Conservation (phyloP, 2,797 vertebrate species). For the Clarias fuscus region DNA sequence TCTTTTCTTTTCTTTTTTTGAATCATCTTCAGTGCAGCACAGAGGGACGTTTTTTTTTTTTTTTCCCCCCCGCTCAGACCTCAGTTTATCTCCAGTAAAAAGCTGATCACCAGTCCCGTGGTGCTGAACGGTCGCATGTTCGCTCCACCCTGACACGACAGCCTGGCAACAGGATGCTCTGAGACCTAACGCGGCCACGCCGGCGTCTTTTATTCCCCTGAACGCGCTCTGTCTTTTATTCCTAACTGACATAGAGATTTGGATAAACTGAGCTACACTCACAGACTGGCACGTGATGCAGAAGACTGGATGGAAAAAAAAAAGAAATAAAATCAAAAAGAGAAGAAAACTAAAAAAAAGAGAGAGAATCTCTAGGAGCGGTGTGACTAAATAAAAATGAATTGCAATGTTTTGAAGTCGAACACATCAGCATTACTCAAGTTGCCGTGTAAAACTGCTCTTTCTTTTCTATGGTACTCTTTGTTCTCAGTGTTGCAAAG, state of each 20-base stretch:
- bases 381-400: constrained; percentile 19
- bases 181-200: neutral
- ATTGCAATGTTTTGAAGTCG: constrained; percentile 18
- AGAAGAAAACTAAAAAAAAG: neutral
- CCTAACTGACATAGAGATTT: neutral
- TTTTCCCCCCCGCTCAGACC: constrained; percentile 30
- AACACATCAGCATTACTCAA: constrained; percentile 59
- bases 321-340: neutral
- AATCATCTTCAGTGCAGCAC: constrained; percentile 58
- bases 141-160: neutral
- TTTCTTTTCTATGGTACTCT: constrained; percentile 16
- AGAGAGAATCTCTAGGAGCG: neutral
- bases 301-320: constrained; percentile 1
- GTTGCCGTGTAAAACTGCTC: constrained; percentile 58
- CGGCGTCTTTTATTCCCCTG: neutral
- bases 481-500: constrained; percentile 37
- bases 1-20: neutral
- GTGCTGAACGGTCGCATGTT: neutral
- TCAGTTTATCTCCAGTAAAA: constrained; percentile 23
- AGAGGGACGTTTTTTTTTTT: constrained; percentile 36
- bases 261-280: constrained; percentile 26
- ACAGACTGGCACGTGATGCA: constrained; percentile 18
- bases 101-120: constrained; percentile 1
- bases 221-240: constrained; percentile 5
- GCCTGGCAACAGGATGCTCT: neutral